phyloP scores from a whole-genome alignment of 2,113 vertebrate genomes.

The Forbesichthys papilliferus region DNA sequence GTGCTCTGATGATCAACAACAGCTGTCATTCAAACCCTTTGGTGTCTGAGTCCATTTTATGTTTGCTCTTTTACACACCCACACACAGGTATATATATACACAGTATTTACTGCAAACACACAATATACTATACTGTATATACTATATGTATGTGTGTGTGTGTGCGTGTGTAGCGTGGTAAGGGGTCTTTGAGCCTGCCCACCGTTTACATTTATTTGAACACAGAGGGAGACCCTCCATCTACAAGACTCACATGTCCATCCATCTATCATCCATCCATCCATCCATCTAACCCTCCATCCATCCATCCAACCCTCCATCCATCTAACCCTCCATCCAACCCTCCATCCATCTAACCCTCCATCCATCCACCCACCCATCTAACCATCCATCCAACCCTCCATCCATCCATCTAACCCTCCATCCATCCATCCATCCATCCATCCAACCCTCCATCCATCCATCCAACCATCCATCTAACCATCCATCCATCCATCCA shows the following conservation, averaged over 20 bases:
- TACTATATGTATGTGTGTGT: conserved; percentile 28
- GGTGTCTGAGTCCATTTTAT: conserved; percentile 11
- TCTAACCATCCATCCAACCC: not conserved
- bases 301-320: no score
- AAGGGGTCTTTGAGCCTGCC: no score
- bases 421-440: conserved; percentile 18
- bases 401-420: conserved; percentile 14
- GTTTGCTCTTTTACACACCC: no score
- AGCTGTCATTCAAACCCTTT: conserved; percentile 49
- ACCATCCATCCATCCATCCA: conserved; percentile 37
- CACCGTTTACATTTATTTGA: no score
- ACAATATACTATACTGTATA: not conserved
- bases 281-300: no score
- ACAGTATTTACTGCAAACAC: not conserved
- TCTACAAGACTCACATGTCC: not conserved
- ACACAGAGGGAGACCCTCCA: not conserved
- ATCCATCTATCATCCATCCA: no score
- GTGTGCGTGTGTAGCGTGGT: not conserved
- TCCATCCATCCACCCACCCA: not conserved
- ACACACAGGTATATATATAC: no score
- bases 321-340: no score
- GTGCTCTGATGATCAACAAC: conserved; percentile 55
- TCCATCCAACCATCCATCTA: not conserved
- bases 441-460: conserved; percentile 18
- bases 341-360: no score